Evolutionary conservation across 2,888 invertebrate genomes (phyloP), one percentile per base, ranked within the genome.

Genomic region (Cosmia pyralina): DNA sequence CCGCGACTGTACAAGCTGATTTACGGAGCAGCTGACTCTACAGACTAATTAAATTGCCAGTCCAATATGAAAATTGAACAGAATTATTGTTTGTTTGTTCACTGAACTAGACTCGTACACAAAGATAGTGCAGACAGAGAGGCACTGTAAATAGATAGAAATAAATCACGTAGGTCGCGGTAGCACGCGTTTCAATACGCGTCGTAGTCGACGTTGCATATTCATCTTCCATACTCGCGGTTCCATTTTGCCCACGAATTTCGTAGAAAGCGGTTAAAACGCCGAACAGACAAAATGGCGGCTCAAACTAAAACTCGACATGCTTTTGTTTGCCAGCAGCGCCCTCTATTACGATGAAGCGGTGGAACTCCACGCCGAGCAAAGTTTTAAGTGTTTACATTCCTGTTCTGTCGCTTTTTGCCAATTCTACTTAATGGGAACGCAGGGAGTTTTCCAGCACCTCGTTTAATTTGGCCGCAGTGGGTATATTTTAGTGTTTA

Each of bases 301-400:
- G 89, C 79, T 86, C 81, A 85, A 93, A 93, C 93, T 92, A 93
- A 92, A 93, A 94, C 92, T 92, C 91, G 83, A 89, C 90, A 78
- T 90, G 92, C 94, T 93, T 93, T 94, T 95, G 94, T 95, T 94
- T 94, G 94, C 92, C 90, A 91, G 92, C 90, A 92, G 92, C 93
- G 92, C 93, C 93, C 93, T 93, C 93, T 93, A 92, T 92, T 92
- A 92, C 91, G 87, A 85, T 85, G 89, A 84, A 90, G 90, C 91
- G 89, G 90, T 86, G 88, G 87, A 93, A 92, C 93, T 91, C 91
- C 74, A 86, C 89, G 87, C 88, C 86, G 92, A 91, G 92, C 89
- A 94, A 95, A 95, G 94, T 95, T 95, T 95, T 94, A 95, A 95
- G 95, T 95, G 95, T 95, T 95, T 95, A 95, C 94, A 94, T 94